Evolutionary conservation across 1,140 invertebrate species (phyloP), one percentile per base, ranked within the genome.

Genomic region (Lepidurus packardi): DNA sequence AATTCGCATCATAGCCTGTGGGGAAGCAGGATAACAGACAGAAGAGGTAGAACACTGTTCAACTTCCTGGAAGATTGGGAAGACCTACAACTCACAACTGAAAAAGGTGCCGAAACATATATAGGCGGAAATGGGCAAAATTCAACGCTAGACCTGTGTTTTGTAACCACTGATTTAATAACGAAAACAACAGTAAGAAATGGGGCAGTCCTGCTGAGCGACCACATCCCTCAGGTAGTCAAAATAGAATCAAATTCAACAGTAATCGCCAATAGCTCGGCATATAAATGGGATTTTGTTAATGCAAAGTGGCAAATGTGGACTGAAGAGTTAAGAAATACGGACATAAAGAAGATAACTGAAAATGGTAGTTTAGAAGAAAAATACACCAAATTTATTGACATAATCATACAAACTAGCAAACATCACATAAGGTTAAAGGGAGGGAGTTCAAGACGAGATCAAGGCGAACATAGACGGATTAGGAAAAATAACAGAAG

Each of bases 181-280:
- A 47, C 45, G 10, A 47, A 47, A 47, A 47, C 45, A 47, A 47
- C 45, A 47, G 45, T 47, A 47, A 47, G 45, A 47, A 47, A 47
- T 47, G 45, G 45, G 45, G 45, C 45, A 47, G 45, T 16, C 1
- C 5, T 47, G 10, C 5, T 47, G 45, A 47, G 45, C 5, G 45
- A 47, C 45, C 45, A 47, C 45, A 47, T 47, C 3, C 45, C 45
- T 1, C 45, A 47, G 45, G 10, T 47, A 47, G 45, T 47, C 10
- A 47, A 11, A 8, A 47, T 47, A 47, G 34, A 34, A 47, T 1
- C 45, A 47, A 47, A 47, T 7, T 2, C 45, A 47, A 47, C 10
- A 47, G 6, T 16, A 47, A 10, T 3, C 45, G 3, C 45, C 3
- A 47, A 47, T 3, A 47, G 45, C 5, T 47, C 45, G 10, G 45